Evolutionary conservation across 2,797 vertebrate genomes (phyloP).

Genomic region (Okamejei kenojei): DNA sequence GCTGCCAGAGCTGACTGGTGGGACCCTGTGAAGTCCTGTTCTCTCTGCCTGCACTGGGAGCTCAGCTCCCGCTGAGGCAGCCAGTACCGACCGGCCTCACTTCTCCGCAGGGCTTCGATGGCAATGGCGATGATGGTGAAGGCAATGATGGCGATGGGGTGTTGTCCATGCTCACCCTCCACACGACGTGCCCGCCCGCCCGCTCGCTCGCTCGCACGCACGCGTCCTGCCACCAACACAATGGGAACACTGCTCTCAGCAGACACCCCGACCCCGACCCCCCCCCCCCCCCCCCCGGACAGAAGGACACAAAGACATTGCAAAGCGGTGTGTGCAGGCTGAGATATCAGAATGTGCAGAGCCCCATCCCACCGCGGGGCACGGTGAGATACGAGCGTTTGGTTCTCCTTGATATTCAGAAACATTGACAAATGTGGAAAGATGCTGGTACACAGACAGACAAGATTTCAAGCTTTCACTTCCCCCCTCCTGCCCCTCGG

Average conservation of each 20-base stretch:
- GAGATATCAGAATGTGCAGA: slow-evolving; percentile 14
- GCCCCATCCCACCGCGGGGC: neutral
- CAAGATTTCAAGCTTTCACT: slow-evolving; percentile 29
- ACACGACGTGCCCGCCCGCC: neutral
- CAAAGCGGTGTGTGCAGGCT: slow-evolving; percentile 30
- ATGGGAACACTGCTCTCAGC: neutral
- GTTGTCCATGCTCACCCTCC: neutral
- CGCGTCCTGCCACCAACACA: neutral
- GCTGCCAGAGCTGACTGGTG: neutral
- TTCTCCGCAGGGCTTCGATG: slow-evolving; percentile 7
- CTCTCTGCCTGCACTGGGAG: neutral
- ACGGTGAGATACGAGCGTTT: neutral
- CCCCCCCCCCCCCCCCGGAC: neutral
- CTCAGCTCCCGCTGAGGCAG: neutral
- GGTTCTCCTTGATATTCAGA: neutral
- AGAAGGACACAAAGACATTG: slow-evolving; percentile 29
- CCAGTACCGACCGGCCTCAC: neutral
- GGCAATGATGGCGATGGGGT: neutral
- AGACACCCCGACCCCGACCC: neutral
- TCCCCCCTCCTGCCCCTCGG: neutral
- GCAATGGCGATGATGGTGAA: neutral
- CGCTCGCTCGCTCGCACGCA: neutral
- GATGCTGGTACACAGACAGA: slow-evolving; percentile 35
- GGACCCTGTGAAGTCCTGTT: neutral
- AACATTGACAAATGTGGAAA: slow-evolving; percentile 35